Evolutionary conservation across 2,113 vertebrate species (phyloP).

Genomic region (Scomber japonicus): DNA sequence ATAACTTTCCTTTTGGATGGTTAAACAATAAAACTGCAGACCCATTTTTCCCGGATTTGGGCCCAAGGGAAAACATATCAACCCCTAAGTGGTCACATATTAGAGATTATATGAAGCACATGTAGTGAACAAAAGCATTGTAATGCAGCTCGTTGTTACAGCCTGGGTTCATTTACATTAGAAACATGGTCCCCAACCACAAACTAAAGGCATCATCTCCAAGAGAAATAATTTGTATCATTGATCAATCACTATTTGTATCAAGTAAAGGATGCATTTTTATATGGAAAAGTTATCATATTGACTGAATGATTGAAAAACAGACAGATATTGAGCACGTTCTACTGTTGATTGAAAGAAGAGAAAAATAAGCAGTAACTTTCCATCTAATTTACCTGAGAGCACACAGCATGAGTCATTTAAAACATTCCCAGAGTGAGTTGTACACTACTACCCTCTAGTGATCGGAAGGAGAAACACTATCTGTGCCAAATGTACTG

Average conservation of each 20-base stretch:
- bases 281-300: not conserved
- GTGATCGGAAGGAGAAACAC: conserved; percentile 42
- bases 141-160: conserved; percentile 5
- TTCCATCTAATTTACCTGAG: not conserved
- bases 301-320: not conserved
- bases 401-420: too few species aligned
- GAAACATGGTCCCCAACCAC: not conserved
- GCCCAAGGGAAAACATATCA: conserved; percentile 28
- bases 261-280: not conserved
- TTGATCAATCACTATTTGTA: not conserved
- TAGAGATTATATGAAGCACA: not conserved
- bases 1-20: conserved; percentile 48
- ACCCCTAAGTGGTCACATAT: conserved; percentile 23
- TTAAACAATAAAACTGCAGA: conserved; percentile 26
- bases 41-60: conserved; percentile 31
- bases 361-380: not conserved
- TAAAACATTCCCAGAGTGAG: too few species aligned
- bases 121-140: conserved; percentile 9
- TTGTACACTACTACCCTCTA: conserved; percentile 51
- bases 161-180: not conserved
- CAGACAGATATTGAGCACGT: too few species aligned
- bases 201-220: not conserved
- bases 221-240: not conserved
- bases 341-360: too few species aligned
- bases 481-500: too few species aligned